Evolutionary conservation across 2,113 vertebrate species (phyloP), one percentile per base, ranked within the genome.

Genomic region (Phrynosoma blainvillii): DNA sequence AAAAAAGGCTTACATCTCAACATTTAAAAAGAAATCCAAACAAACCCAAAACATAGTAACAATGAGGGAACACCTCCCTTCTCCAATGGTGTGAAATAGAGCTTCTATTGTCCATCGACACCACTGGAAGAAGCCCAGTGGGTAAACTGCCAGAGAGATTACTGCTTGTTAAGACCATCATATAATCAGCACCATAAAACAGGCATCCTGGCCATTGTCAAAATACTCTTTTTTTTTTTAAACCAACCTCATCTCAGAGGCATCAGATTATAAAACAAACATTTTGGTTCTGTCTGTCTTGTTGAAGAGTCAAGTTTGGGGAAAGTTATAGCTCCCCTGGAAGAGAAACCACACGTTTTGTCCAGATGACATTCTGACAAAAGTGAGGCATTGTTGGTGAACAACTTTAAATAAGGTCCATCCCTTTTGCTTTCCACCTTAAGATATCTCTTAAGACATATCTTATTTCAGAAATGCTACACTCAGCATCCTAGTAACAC

Each of bases 351-450:
- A 8, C 6, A 4, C 5, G 1, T 32, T 59, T 52, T 18, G 40
- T 10, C 66, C 5, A 1, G 5, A 20, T 2, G 13, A 20, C 0
- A 1, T 7, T 12, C 16, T 8, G 40, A 13, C 14, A 25, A 30
- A 68, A 36, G 12, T 23, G 66, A 42, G 27, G 66, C 25, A 30
- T 70, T 5, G 47, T 47, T 47, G 47, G 12, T 30, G 47, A 54
- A 4, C 16, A 56, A 14, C 65, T 25, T 65, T 23, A 73, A 5
- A 76, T n/a, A 32, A 74, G 21, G 36, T 0, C 36, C 73, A 32
- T 21, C 9, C 54, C 1, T 71, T 16, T 52, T n/a, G 65, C 30
- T 25, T 32, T 73, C 68, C 30, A 14, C 1, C 2, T 32, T 23
- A 2, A 1, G 2, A 2, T 9, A 9, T 4, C 32, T 71, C 75